Percentiles rank a stretch among this genome's conserved stretches.
Conservation (phyloP, 2,797 vertebrate genomes). For the Lindbergichthys nudifrons region DNA sequence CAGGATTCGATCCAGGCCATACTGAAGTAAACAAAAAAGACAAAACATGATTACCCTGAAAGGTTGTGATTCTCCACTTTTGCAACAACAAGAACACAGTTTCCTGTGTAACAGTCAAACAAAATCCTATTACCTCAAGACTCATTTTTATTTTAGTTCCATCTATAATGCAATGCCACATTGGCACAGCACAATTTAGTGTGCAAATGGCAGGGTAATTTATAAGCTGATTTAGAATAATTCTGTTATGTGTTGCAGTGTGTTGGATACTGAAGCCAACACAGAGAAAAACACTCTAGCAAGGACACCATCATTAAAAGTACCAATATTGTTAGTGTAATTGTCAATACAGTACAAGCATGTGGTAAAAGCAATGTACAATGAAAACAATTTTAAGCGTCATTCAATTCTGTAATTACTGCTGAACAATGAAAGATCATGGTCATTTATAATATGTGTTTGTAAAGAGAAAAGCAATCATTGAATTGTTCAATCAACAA, state of each 20-base stretch:
- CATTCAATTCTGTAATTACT: not conserved
- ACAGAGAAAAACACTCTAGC: not conserved
- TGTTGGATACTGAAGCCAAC: not conserved
- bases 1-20: constrained; percentile 96
- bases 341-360: not conserved
- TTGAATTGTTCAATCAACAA: constrained; percentile 2
- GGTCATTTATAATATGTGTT: constrained; percentile 1
- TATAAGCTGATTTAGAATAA: not conserved
- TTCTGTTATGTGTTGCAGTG: not conserved
- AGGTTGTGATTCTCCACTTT: constrained; percentile 24
- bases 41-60: constrained; percentile 20
- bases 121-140: not conserved
- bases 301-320: not conserved
- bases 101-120: not conserved
- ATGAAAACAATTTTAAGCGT: not conserved
- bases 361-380: not conserved
- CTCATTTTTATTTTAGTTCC: not conserved
- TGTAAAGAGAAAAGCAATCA: constrained; percentile 17
- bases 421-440: constrained; percentile 1
- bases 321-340: not conserved
- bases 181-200: not conserved
- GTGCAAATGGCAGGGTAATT: constrained; percentile 2
- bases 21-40: constrained; percentile 81
- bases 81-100: constrained; percentile 13
- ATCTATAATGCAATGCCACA: constrained; percentile 1